These are phyloP conservation scores for Varecia variegata DNA, from an alignment of 2,797 vertebrate genomes.

Conservation along the genomic window DNA sequence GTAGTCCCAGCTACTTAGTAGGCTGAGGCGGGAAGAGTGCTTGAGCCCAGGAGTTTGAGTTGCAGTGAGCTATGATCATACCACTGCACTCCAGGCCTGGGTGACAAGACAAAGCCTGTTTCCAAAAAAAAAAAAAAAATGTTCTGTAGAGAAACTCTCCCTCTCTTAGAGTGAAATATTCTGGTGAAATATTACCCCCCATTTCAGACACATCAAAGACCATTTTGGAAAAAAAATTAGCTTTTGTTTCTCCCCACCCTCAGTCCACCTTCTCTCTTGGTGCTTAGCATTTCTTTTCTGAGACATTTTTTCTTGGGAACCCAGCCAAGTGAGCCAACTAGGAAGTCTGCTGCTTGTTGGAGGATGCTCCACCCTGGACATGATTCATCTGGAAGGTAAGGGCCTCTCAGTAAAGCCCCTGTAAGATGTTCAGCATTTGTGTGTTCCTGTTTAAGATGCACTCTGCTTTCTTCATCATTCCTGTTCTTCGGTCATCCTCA, in stretches of 20 bases:
- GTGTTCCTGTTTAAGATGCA: not conserved
- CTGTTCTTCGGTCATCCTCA: not conserved
- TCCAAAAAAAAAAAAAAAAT: not conserved
- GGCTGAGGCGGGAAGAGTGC: no score
- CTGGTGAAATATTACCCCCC: not conserved
- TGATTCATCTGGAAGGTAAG: not conserved
- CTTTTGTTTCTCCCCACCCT: not conserved
- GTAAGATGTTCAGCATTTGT: not conserved
- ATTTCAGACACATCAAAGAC: not conserved
- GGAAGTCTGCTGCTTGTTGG: not conserved
- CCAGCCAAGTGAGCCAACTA: not conserved
- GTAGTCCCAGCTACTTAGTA: no score
- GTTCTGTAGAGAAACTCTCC: not conserved
- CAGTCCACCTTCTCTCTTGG: not conserved
- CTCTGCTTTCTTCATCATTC: not conserved
- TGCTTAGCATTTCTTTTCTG: not conserved
- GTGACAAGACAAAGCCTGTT: not conserved
- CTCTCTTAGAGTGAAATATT: not conserved
- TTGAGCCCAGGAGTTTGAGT: no score
- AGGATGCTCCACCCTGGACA: not conserved
- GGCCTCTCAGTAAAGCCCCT: not conserved
- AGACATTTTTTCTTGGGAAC: not conserved
- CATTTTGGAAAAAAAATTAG: not conserved
- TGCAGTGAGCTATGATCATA: not conserved
- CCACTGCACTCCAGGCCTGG: not conserved